Percentiles rank a stretch among this genome's conserved stretches.
These are phyloP conservation scores for Trichopria drosophilae DNA, from an alignment of 2,888 invertebrate species.

Conservation along the genomic window DNA sequence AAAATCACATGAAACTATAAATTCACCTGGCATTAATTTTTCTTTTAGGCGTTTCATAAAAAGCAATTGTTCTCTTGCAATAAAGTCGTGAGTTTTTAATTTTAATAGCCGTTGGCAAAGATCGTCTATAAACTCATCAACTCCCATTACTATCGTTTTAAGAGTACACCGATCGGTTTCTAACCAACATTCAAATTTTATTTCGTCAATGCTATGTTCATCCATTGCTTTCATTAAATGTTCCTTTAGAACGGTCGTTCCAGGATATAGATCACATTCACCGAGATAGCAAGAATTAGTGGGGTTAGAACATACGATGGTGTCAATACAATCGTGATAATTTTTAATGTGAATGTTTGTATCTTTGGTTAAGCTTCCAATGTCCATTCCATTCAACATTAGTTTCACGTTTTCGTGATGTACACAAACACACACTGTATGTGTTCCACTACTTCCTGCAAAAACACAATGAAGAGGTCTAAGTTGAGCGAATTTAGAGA, in stretches of 20 bases:
- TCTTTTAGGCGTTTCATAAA: too few species aligned
- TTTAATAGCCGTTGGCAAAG: too few species aligned
- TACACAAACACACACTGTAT: too few species aligned
- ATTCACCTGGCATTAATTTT: too few species aligned
- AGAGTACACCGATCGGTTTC: conserved; percentile 17
- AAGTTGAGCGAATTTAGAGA: conserved; percentile 25
- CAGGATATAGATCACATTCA: conserved; percentile 28
- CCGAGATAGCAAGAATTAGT: conserved; percentile 8
- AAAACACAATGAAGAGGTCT: conserved; percentile 31
- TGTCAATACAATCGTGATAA: conserved; percentile 17
- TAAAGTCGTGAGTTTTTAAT: too few species aligned
- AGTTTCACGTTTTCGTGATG: too few species aligned
- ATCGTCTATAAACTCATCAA: too few species aligned
- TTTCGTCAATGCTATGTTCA: conserved; percentile 3
- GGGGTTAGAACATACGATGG: conserved; percentile 14
- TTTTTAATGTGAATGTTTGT: conserved; percentile 3
- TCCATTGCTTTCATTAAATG: conserved; percentile 5
- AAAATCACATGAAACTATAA: too few species aligned
- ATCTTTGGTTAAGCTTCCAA: conserved; percentile 3
- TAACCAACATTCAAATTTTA: conserved; percentile 15
- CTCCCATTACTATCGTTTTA: too few species aligned
- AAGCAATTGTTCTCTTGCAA: too few species aligned
- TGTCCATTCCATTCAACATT: too few species aligned
- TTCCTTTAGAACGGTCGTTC: not conserved
- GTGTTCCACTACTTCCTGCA: too few species aligned